Conservation (phyloP, 2,113 vertebrate species). For the Ursus arctos region DNA sequence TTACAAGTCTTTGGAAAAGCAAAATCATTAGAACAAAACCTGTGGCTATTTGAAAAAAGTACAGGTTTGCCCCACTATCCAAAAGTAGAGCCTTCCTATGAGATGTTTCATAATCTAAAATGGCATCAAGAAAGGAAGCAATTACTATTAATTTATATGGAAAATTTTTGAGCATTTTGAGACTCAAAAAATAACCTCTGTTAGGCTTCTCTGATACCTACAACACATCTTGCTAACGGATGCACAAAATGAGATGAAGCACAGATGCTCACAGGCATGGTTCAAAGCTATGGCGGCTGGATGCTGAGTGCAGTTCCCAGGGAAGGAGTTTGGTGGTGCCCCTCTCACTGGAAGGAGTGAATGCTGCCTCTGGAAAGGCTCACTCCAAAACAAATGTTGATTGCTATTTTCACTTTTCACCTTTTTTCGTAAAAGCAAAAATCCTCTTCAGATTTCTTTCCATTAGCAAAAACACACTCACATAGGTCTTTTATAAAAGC, state of each 20-base stretch:
- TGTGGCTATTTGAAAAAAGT: slow-evolving; percentile 70
- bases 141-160: background rate
- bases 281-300: background rate
- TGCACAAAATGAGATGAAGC: background rate
- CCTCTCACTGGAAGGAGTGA: background rate
- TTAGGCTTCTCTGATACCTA: background rate
- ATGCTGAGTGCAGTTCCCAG: background rate
- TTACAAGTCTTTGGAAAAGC: slow-evolving; percentile 86
- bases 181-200: background rate
- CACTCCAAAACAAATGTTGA: background rate
- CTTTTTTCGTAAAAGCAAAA: background rate
- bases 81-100: background rate
- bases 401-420: background rate
- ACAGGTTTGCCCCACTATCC: background rate
- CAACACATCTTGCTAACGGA: background rate
- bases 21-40: slow-evolving; percentile 85
- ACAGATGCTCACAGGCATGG: background rate
- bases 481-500: background rate
- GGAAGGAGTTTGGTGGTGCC: background rate
- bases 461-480: background rate
- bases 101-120: background rate
- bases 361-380: background rate
- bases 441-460: background rate
- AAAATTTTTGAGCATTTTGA: background rate
- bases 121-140: background rate